Percentiles rank a stretch among this genome's conserved stretches.
Evolutionary conservation across 2,113 vertebrate species (phyloP).

Genomic region (Galemys pyrenaicus): DNA sequence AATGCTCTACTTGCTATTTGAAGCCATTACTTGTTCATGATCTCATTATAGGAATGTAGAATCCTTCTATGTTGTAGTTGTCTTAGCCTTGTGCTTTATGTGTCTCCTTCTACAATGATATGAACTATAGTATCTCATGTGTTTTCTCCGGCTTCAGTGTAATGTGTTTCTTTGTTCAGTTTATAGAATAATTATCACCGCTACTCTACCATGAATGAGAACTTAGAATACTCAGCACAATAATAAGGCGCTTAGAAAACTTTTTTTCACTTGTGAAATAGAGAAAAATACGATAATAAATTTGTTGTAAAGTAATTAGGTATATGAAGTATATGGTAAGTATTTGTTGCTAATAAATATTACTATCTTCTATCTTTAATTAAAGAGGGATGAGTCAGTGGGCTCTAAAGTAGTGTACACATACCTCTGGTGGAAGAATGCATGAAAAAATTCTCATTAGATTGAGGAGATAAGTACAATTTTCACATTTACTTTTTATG

Average conservation of each 20-base stretch:
- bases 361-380: neutral
- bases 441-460: neutral
- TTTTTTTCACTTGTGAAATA: neutral
- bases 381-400: neutral
- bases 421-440: neutral
- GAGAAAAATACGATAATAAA: neutral
- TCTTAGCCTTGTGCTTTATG: neutral
- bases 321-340: neutral
- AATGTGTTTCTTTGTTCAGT: neutral
- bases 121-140: neutral
- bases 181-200: neutral
- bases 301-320: neutral
- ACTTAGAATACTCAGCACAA: neutral
- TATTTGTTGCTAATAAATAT: neutral
- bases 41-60: neutral
- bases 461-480: neutral
- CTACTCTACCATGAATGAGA: neutral
- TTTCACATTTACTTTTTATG: constrained; percentile 10
- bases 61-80: neutral
- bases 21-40: neutral
- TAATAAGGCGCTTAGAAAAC: neutral
- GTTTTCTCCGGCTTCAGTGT: neutral
- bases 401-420: neutral
- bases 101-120: neutral
- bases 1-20: constrained; percentile 4